These are phyloP conservation scores for Xanthostigma xanthostigma DNA, from an alignment of 2,888 invertebrate genomes.

Conservation along the genomic window DNA sequence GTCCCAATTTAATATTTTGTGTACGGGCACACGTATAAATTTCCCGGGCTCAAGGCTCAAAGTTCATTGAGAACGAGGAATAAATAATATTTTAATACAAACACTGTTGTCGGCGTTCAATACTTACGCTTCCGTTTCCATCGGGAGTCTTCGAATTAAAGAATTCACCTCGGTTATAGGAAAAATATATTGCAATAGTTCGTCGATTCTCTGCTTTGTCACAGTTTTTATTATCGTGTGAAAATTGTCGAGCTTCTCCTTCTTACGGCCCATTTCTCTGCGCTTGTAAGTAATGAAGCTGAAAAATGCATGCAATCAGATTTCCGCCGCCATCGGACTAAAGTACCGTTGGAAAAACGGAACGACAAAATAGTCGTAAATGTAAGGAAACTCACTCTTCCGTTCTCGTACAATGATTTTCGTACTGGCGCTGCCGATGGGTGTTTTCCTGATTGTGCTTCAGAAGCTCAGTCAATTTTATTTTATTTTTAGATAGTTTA, in stretches of 20 bases:
- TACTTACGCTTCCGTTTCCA: no score
- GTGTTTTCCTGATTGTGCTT: constrained; percentile 27
- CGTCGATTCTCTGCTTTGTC: constrained; percentile 39
- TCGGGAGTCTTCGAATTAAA: background rate
- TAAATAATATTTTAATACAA: no score
- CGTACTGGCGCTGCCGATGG: constrained; percentile 42
- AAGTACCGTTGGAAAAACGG: no score
- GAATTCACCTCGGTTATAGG: constrained; percentile 39
- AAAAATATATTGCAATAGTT: constrained; percentile 53
- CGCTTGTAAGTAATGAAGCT: no score
- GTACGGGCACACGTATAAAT: no score
- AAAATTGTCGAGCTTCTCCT: constrained; percentile 33
- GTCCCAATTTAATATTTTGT: no score
- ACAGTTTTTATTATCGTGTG: constrained; percentile 40
- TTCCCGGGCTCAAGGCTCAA: no score
- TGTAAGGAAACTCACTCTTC: constrained; percentile 29
- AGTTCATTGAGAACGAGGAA: no score
- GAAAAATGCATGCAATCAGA: no score
- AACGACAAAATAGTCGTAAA: no score
- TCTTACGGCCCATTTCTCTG: constrained; percentile 27
- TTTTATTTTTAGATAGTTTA: constrained; percentile 19
- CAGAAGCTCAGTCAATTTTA: constrained; percentile 23
- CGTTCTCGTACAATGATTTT: constrained; percentile 43
- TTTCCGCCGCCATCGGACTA: no score
- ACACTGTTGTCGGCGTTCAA: no score